These are phyloP conservation scores for Taeniopygia guttata DNA, from an alignment of 2,797 vertebrate species.

Conservation along the genomic window DNA sequence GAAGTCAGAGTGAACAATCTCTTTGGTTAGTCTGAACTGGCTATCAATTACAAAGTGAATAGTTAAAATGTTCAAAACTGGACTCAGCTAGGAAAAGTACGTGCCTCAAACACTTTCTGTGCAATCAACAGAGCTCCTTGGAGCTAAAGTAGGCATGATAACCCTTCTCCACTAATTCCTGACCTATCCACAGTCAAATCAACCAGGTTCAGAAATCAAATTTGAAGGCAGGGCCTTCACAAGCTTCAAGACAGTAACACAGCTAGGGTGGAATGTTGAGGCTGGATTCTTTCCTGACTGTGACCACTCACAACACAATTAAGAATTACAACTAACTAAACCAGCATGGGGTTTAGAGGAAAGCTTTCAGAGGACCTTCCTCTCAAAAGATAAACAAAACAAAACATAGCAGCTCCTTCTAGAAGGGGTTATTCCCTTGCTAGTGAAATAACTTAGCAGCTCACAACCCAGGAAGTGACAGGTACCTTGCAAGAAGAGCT, in stretches of 20 bases:
- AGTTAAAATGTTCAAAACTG: not conserved
- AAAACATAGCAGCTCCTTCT: not conserved
- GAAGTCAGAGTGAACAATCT: not conserved
- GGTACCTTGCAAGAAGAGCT: not conserved
- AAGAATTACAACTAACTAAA: not conserved
- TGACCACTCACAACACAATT: not conserved
- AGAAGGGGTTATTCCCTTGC: not conserved
- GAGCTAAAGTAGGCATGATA: not conserved
- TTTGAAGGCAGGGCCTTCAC: not conserved
- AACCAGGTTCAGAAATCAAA: not conserved
- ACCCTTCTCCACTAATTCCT: not conserved
- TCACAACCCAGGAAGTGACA: not conserved
- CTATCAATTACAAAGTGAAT: not conserved
- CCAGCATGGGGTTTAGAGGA: fast-evolving
- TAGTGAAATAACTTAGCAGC: not conserved
- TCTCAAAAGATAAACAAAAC: not conserved
- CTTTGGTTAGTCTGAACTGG: not conserved
- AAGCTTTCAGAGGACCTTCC: not conserved
- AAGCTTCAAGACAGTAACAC: not conserved
- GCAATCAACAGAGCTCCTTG: not conserved
- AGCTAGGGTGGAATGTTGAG: not conserved
- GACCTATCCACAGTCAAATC: not conserved
- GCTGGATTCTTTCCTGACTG: not conserved
- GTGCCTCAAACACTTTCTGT: not conserved
- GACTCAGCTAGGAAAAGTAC: not conserved